Percentiles rank a stretch among this genome's conserved stretches.
These are phyloP conservation scores for Pocillopora meandrina DNA, from an alignment of 92 coral and sea anemone genomes.

Conservation along the genomic window DNA sequence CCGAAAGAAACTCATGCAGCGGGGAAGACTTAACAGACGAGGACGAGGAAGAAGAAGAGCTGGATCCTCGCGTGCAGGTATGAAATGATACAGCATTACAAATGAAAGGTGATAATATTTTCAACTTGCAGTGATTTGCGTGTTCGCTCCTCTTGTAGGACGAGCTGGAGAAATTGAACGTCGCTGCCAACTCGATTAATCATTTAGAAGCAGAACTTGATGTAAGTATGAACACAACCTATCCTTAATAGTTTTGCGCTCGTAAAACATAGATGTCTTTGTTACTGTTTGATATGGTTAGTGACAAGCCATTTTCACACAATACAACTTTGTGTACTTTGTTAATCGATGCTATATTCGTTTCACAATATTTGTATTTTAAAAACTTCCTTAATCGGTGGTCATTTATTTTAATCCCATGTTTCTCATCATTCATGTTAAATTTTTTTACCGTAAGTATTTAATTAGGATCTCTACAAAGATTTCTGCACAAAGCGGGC, in stretches of 20 bases:
- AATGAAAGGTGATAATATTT: not conserved
- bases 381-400: too few relatives aligned
- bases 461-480: too few relatives aligned
- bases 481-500: too few relatives aligned
- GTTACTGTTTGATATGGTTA: not conserved
- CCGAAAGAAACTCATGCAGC: conserved; percentile 52
- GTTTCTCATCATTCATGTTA: too few relatives aligned
- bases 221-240: conserved; percentile 57
- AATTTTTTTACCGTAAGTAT: too few relatives aligned
- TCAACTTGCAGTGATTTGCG: not conserved
- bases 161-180: conserved; percentile 89
- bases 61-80: conserved; percentile 97
- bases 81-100: not conserved
- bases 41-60: conserved; percentile 84
- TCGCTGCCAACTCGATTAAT: conserved; percentile 90
- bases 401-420: too few relatives aligned
- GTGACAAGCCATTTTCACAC: not conserved
- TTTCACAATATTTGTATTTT: too few relatives aligned
- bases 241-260: too few relatives aligned
- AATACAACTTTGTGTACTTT: too few relatives aligned
- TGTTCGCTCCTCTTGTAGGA: conserved; percentile 44
- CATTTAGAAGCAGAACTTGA: conserved; percentile 95
- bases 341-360: too few relatives aligned
- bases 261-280: not conserved
- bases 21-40: conserved; percentile 78